Evolutionary conservation across 2,113 vertebrate genomes (phyloP).

Genomic region (Sinocyclocheilus maitianheensis): DNA sequence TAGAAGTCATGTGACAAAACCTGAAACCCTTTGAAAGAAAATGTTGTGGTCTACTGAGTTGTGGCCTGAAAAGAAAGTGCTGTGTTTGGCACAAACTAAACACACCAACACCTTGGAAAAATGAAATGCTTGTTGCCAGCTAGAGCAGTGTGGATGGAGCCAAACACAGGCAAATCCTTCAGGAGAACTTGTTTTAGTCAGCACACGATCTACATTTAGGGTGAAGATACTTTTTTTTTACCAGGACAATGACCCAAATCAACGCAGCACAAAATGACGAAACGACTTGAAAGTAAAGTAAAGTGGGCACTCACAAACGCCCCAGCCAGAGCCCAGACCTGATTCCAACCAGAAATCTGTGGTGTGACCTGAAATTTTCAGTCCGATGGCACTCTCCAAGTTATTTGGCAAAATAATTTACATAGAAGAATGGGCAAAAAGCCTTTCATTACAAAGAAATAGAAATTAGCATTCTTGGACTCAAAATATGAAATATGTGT

Average conservation of each 20-base stretch:
- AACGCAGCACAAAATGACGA: background rate
- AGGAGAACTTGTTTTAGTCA: background rate
- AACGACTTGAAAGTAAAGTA: background rate
- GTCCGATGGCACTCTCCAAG: background rate
- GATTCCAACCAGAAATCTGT: background rate
- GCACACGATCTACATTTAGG: background rate
- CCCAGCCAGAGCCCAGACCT: conserved; percentile 8
- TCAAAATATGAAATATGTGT: background rate
- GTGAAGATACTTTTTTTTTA: background rate
- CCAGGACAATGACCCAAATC: conserved; percentile 23
- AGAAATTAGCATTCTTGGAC: conserved; percentile 26
- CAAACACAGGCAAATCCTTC: background rate
- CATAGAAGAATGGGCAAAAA: background rate
- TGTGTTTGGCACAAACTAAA: conserved; percentile 28
- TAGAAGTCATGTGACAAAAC: conserved; percentile 39
- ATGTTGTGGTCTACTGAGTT: conserved; percentile 19
- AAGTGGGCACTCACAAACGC: background rate
- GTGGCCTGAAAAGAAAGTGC: conserved; percentile 23
- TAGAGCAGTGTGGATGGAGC: background rate
- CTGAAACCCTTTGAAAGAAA: conserved; percentile 35
- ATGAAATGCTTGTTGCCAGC: background rate
- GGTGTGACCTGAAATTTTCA: conserved; percentile 20
- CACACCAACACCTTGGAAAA: background rate
- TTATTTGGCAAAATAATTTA: conserved; percentile 17
- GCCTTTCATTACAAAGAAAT: background rate